A percentile compares a stretch with the other conserved stretches of the same genome.
Evolutionary conservation across 2,888 invertebrate species (phyloP).

Genomic region (Embidobia sp.): DNA sequence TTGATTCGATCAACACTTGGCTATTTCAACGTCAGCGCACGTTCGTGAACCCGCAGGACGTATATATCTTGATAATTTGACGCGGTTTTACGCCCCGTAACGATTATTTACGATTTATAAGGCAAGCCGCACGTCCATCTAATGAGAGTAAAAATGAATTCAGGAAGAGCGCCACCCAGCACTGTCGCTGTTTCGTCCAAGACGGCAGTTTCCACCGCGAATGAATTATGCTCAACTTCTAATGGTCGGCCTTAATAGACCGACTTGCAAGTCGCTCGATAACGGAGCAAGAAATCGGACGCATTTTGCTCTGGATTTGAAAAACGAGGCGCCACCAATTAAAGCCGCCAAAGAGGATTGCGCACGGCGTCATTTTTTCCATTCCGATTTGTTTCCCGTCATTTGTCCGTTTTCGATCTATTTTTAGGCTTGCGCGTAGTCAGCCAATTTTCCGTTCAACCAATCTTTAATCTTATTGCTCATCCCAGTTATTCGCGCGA

Average conservation of each 20-base stretch:
- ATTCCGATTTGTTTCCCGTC: conserved; percentile 16
- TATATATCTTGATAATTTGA: conserved; percentile 78
- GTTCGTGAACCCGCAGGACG: conserved; percentile 59
- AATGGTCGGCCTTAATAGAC: conserved; percentile 23
- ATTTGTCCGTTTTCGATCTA: not conserved
- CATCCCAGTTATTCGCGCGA: conserved; percentile 4
- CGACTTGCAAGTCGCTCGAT: conserved; percentile 5
- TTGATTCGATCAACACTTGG: conserved; percentile 12
- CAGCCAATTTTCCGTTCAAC: conserved; percentile 38
- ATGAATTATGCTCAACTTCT: conserved; percentile 20
- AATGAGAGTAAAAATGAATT: conserved; percentile 70
- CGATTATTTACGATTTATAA: conserved; percentile 76
- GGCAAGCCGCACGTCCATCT: conserved; percentile 65
- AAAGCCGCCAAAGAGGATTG: conserved; percentile 38
- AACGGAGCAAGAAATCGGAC: not conserved
- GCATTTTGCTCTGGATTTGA: not conserved
- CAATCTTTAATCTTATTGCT: conserved; percentile 55
- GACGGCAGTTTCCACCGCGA: conserved; percentile 33
- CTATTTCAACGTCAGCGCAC: conserved; percentile 54
- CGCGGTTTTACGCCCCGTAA: conserved; percentile 74
- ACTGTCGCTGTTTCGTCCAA: conserved; percentile 33
- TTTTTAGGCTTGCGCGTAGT: not conserved
- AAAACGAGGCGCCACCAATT: not conserved
- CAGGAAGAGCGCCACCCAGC: conserved; percentile 49
- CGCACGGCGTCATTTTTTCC: conserved; percentile 9